Evolutionary conservation across 2,113 vertebrate species (phyloP).

Genomic region (Arizona elegans): DNA sequence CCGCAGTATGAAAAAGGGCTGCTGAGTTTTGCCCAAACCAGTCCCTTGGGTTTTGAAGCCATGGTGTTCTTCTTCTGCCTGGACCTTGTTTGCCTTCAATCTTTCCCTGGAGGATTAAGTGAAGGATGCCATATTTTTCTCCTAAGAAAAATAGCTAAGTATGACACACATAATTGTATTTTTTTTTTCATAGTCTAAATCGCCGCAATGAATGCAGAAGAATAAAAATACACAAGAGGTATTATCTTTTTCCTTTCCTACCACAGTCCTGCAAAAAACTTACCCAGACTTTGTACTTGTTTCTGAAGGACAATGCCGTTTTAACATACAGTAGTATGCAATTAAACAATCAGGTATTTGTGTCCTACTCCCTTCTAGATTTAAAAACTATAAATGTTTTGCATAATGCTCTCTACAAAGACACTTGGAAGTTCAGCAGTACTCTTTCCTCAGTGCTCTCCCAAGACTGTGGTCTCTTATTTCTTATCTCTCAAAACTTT

Average conservation of each 20-base stretch:
- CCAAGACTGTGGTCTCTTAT: neutral
- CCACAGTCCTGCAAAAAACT: neutral
- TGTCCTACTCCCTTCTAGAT: neutral
- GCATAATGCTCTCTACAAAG: neutral
- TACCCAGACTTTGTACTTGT: neutral
- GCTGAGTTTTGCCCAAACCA: no score
- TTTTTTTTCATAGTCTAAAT: neutral
- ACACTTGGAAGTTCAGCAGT: neutral
- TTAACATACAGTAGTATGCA: neutral
- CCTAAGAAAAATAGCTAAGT: neutral
- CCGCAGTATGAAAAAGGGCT: no score
- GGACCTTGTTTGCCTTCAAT: no score
- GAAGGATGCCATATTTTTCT: no score
- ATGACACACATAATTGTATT: neutral
- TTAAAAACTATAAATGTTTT: neutral
- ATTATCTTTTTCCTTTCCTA: neutral
- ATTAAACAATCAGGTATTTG: neutral
- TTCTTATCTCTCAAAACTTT: neutral
- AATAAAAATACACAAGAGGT: neutral
- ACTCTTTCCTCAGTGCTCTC: neutral
- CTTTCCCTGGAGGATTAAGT: no score
- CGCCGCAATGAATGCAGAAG: neutral
- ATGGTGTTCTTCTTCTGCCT: no score
- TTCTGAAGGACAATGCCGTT: neutral
- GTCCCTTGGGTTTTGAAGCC: no score